These are phyloP conservation scores for Palythoa heliodiscus DNA, from an alignment of 92 coral and sea anemone species.

Conservation along the genomic window DNA sequence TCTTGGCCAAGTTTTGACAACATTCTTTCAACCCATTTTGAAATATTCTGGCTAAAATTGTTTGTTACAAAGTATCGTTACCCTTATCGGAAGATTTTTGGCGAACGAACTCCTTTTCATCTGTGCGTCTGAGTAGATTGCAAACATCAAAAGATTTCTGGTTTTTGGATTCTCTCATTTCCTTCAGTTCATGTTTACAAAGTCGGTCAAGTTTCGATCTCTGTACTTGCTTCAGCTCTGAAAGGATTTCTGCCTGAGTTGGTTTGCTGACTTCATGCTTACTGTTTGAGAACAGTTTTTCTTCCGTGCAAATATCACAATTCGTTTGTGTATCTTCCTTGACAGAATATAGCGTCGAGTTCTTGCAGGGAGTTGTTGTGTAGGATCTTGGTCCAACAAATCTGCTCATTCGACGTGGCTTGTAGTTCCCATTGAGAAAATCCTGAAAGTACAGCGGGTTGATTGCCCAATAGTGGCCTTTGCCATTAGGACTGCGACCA, in stretches of 20 bases:
- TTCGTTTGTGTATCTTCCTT: not conserved
- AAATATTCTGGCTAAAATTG: not conserved
- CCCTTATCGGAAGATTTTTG: not conserved
- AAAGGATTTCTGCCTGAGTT: not conserved
- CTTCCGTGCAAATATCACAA: conserved; percentile 32
- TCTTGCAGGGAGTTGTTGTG: conserved; percentile 3
- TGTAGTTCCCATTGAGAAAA: conserved; percentile 81
- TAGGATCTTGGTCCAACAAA: conserved; percentile 11
- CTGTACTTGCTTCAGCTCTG: conserved; percentile 33
- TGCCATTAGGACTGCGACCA: conserved; percentile 97
- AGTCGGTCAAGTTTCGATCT: conserved; percentile 14
- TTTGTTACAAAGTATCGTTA: conserved; percentile 1
- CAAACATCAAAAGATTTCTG: conserved; percentile 16
- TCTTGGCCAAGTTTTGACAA: not conserved
- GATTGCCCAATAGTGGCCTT: conserved; percentile 96
- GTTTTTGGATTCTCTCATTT: conserved; percentile 10
- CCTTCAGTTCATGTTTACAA: conserved; percentile 2
- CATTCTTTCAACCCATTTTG: not conserved
- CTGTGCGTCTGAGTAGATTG: conserved; percentile 23
- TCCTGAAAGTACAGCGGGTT: conserved; percentile 85
- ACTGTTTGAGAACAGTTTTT: not conserved
- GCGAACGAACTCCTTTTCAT: conserved; percentile 10
- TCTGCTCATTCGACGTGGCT: conserved; percentile 46
- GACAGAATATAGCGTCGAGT: not conserved
- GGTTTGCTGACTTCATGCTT: conserved; percentile 12